Percentiles rank a stretch among this genome's conserved stretches.
Evolutionary conservation across 2,797 vertebrate species (phyloP).

Genomic region (Hephaestus fuliginosus): DNA sequence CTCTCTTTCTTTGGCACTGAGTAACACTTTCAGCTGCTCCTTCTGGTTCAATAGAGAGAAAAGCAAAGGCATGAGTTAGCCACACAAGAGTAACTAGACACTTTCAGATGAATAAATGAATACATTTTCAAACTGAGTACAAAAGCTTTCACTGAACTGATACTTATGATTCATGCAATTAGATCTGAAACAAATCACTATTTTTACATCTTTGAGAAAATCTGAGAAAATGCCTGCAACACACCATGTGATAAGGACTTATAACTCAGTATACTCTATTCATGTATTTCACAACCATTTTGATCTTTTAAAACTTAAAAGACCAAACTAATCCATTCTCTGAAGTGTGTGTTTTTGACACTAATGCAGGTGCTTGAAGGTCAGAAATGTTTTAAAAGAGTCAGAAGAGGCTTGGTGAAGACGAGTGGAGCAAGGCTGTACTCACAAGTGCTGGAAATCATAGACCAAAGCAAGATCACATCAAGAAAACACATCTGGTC

Average conservation of each 20-base stretch:
- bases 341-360: neutral
- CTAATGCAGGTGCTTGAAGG: neutral
- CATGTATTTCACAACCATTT: neutral
- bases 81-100: neutral
- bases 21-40: conserved; percentile 90
- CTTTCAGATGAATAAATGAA: neutral
- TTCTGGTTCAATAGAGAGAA: conserved; percentile 82
- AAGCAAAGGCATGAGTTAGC: neutral
- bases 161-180: neutral
- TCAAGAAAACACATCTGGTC: neutral
- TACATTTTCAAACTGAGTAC: neutral
- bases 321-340: neutral
- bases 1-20: conserved; percentile 90
- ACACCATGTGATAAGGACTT: neutral
- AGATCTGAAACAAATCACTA: neutral
- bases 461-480: neutral
- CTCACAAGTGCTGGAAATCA: neutral
- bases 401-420: neutral
- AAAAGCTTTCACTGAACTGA: neutral
- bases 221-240: neutral
- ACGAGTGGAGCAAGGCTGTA: neutral
- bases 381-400: neutral
- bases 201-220: neutral
- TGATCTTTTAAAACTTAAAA: neutral
- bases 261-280: neutral